Base-by-base conservation (phyloP, 2,113 vertebrate species). In the Paradoxurus hermaphroditus region DNA sequence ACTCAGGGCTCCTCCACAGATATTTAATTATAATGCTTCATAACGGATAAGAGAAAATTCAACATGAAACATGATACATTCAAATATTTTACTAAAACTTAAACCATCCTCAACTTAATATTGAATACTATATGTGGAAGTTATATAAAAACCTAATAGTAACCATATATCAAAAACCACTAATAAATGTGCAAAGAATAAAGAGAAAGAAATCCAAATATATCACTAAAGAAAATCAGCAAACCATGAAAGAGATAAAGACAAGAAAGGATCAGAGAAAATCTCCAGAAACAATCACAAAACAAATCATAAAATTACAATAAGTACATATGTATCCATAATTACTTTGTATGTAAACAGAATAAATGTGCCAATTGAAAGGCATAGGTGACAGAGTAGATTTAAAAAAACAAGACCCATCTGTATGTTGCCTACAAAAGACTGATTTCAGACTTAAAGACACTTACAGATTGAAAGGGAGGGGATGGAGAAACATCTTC, bases 21-120 rank as follows among this genome's bases (percentile, higher is more conserved):
- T 34, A 70, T 81, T 65, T 91, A 46, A 84, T 49, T 91, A 85
- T 18, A 68, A 91, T 86, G 93, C 6, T 34, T 96, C 79, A 90
- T 82, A 70, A 3, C 63, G 21, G 2, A 63, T 85, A 70, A 75
- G 31, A 73, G 41, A 95, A 96, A 95, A 91, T 68, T 72, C 68
- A 78, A 87, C 21, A 41, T 36, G 29, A 86, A 78, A 87, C 21
- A 41, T 36, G 29, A 86, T 25, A 94, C 78, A 73, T 85, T 86
- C 49, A 91, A 77, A 79, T 41, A 72, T 39, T 72, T 36, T 36
- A 72, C 36, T 72, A 72, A 72, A 72, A 72, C 70, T 7, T 41
- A 72, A 72, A 72, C 11, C 21, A 72, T 36, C 21, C 23, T 72
- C 36, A 72, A 36, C 36, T 72, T 72, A 25, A 41, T 72, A 72